Evolutionary conservation across 2,888 invertebrate genomes (phyloP).

Genomic region (Heliconius sara): DNA sequence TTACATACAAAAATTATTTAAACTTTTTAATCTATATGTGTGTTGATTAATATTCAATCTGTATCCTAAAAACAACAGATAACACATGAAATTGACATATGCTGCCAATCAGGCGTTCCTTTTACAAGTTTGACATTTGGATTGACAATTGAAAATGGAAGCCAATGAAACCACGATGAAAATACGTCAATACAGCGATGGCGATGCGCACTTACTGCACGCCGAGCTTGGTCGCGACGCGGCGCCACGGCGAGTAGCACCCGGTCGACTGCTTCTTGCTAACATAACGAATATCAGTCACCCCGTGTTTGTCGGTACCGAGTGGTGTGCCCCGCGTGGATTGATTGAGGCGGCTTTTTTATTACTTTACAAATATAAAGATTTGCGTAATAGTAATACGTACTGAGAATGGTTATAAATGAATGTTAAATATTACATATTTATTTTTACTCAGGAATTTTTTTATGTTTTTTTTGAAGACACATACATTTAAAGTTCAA

Average conservation of each 20-base stretch:
- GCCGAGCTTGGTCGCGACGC: slow-evolving; percentile 96
- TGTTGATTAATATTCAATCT: slow-evolving; percentile 1
- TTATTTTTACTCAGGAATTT: not conserved
- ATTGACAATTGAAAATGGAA: not conserved
- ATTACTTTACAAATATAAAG: too few relatives aligned
- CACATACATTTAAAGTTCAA: not conserved
- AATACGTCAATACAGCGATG: slow-evolving; percentile 42
- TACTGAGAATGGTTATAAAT: too few relatives aligned
- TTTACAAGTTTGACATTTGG: not conserved
- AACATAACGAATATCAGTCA: slow-evolving; percentile 55
- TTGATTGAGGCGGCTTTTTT: slow-evolving; percentile 55
- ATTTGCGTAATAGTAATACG: too few relatives aligned
- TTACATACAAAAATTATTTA: not conserved
- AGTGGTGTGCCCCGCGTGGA: slow-evolving; percentile 41
- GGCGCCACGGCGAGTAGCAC: slow-evolving; percentile 96
- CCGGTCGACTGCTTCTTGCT: slow-evolving; percentile 88
- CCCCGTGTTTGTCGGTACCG: slow-evolving; percentile 5
- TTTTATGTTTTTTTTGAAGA: not conserved
- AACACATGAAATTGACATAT: not conserved
- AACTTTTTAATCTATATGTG: not conserved
- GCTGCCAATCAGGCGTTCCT: not conserved
- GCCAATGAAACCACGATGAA: slow-evolving; percentile 41
- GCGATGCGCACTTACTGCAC: slow-evolving; percentile 91
- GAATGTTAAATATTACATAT: not conserved
- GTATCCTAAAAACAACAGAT: not conserved